Evolutionary conservation across 2,113 vertebrate species (phyloP).

Genomic region (Numida meleagris): DNA sequence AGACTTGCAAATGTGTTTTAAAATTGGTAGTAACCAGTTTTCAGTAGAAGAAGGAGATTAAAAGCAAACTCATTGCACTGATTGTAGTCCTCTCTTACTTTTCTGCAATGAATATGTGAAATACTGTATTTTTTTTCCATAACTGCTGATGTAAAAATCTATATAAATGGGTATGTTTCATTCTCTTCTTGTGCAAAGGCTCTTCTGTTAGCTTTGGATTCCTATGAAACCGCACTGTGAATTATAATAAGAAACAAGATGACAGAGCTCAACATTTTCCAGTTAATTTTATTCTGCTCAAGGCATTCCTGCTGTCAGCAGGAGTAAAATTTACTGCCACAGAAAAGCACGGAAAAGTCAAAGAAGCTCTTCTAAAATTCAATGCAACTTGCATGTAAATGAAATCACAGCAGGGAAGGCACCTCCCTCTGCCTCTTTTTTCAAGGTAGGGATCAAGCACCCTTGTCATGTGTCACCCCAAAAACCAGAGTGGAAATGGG

Average conservation of each 20-base stretch:
- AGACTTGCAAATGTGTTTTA: not conserved
- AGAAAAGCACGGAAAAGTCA: conserved; percentile 35
- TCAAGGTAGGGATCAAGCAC: conserved; percentile 41
- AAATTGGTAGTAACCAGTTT: not conserved
- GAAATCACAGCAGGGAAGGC: not conserved
- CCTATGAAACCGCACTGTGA: not conserved
- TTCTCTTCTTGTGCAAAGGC: not conserved
- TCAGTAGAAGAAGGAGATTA: not conserved
- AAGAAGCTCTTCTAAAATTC: conserved; percentile 32
- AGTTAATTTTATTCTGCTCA: conserved; percentile 11
- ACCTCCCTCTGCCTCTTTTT: not conserved
- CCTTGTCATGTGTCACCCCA: not conserved
- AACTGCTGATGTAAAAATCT: not conserved
- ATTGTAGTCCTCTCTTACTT: not conserved
- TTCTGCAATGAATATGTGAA: not conserved
- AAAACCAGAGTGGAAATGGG: conserved; percentile 22
- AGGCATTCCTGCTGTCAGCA: conserved; percentile 39
- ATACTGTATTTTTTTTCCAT: not conserved
- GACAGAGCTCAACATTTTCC: not conserved
- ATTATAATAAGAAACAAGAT: not conserved
- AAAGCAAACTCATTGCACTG: not conserved
- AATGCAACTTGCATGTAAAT: conserved; percentile 21
- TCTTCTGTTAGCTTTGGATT: not conserved
- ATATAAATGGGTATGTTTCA: not conserved
- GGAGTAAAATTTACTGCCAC: conserved; percentile 45